Evolutionary conservation across 2,797 vertebrate species (phyloP), one percentile per base, ranked within the genome.

Genomic region (Chelon auratus): DNA sequence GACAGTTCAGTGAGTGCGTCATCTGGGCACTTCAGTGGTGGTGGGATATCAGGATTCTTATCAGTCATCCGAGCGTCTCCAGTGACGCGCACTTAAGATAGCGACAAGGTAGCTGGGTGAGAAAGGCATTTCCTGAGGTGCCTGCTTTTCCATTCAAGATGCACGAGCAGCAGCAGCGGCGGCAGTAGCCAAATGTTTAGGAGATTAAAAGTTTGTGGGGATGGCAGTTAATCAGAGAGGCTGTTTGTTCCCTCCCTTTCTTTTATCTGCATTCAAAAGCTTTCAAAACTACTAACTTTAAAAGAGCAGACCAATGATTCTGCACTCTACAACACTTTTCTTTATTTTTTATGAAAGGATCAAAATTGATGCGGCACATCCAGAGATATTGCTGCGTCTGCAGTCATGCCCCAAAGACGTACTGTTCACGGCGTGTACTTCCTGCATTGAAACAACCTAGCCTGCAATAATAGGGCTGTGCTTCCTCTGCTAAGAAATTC

Each of bases 11-110:
- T 37, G 61, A 55, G 67, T 55, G 70, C 50, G 9, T 81, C 26
- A 12, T 70, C 63, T 37, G 72, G 68, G 36, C 71, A 66, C 69
- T 80, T 74, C 67, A 65, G 75, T 18, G 48, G n/a, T n/a, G 75
- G 80, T 76, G 67, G 68, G 57, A 78, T 83, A 82, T 81, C 78
- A 66, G 81, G 72, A 57, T 68, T 59, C 62, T 85, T 81, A 87
- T 87, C 80, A 63, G 67, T 78, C 66, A 78, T 66, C 58, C 24
- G 1, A 26, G 3, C 1, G 43, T 62, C 59, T 79, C 60, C 33
- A 58, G 58, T 40, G 59, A 60, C 30, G 13, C 63, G 40, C 55
- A 52, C 45, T 61, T n/a, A 37, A 56, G 53, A 64, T 52, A 42
- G 80, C 68, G 55, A 71, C 37, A 22, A 53, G 57, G 74, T 50